Evolutionary conservation across 2,888 invertebrate species (phyloP).

Genomic region (Antheraea assamensis): DNA sequence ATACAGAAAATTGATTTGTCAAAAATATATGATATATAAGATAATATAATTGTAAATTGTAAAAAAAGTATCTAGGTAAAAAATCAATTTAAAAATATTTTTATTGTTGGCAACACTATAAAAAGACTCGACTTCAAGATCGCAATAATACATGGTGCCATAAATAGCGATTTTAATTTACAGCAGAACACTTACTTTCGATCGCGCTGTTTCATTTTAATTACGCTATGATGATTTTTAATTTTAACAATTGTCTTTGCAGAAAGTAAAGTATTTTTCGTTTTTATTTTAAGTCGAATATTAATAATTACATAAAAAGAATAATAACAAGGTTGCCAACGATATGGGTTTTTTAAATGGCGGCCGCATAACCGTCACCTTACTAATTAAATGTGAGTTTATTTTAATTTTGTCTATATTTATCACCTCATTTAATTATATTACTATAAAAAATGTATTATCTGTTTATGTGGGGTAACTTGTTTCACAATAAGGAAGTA

Average conservation of each 20-base stretch:
- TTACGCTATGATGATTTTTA: constrained; percentile 5
- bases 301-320: background rate
- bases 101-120: background rate
- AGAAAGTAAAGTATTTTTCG: background rate
- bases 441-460: background rate
- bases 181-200: background rate
- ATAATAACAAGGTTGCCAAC: background rate
- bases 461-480: background rate
- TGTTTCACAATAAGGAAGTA: background rate
- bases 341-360: constrained; percentile 4
- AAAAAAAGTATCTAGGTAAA: background rate
- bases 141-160: background rate
- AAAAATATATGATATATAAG: background rate
- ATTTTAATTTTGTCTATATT: background rate
- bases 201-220: background rate
- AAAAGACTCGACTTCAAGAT: background rate
- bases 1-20: no score
- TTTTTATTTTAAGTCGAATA: background rate
- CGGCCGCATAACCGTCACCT: background rate
- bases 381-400: background rate
- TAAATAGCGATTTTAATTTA: constrained; percentile 2
- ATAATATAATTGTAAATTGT: background rate
- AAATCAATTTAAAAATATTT: background rate
- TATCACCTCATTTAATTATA: background rate
- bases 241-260: background rate